Evolutionary conservation across 2,888 invertebrate species (phyloP), one percentile per base, ranked within the genome.

Genomic region (Tachystola acroxantha): DNA sequence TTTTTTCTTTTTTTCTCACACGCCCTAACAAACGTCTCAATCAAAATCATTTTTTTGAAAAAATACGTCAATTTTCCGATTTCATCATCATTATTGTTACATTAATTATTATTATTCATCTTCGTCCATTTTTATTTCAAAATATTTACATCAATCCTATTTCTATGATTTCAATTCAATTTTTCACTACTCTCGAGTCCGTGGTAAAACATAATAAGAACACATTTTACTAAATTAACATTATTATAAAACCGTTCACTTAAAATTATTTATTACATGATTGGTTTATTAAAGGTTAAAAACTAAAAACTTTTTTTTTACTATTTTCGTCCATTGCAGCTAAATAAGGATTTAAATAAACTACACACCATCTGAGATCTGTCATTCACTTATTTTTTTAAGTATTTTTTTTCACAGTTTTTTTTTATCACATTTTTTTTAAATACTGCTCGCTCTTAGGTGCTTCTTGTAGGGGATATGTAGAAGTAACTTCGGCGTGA

Each of bases 351-450:
- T 65, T 73, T 72, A 74, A 77, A 75, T 77, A 70, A 62, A 73
- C 39, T 67, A 66, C 70, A 77, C 75, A 69, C 73, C 71, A 52
- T 69, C 68, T 85, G 86, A 86, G 85, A 86, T 86, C 85, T 72
- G 76, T 80, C 82, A 78, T 76, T 82, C 82, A 81, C 82, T 81
- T 65, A 53, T 50, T 80, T 77, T 78, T 73, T 61, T 57, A 55
- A 53, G 54, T 69, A 61, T 60, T 68, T 74, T 24, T 79, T 81
- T 75, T 77, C 69, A 74, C 70, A 73, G 72, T 74, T 81, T 69
- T 72, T n/a, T 70, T 78, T 76, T 80, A 80, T 82, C 80, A 80
- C 79, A 82, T 77, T 73, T 79, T 72, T 63, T 74, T 75, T 58
- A 67, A 79, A 80, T 80, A 80, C 78, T 79, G 79, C 64, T 70